These are phyloP conservation scores for Ichneumoninae sp. DNA, from an alignment of 2,888 invertebrate species.

Conservation along the genomic window DNA sequence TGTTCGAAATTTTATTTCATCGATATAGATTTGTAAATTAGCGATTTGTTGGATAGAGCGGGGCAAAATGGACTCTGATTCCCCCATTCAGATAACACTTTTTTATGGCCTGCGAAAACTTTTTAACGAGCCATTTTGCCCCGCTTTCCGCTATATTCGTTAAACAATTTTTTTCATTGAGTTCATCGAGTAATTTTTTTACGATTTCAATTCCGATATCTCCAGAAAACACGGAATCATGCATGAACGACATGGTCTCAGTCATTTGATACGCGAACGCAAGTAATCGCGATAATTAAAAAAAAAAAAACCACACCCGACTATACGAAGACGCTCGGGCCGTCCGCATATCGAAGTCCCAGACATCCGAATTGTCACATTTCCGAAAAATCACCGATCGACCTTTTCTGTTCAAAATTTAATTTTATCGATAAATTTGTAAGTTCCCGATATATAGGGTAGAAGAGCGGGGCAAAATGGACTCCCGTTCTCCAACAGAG, in stretches of 20 bases:
- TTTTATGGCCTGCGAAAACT: not conserved
- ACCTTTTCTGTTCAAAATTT: too few relatives aligned
- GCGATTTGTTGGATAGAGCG: not conserved
- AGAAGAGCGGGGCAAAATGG: not conserved
- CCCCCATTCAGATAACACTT: constrained; percentile 9
- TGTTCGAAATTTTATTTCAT: constrained; percentile 62
- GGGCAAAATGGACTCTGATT: not conserved
- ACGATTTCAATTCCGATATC: not conserved
- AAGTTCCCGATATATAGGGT: not conserved
- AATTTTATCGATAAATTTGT: not conserved
- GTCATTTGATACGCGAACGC: not conserved
- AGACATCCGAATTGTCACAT: too few relatives aligned
- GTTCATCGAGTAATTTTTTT: not conserved
- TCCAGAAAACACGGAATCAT: not conserved
- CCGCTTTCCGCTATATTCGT: constrained; percentile 73
- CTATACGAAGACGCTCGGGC: too few relatives aligned
- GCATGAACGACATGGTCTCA: not conserved
- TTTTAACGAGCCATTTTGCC: not conserved
- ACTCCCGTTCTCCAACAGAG: not conserved
- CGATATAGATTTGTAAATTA: not conserved
- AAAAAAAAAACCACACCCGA: too few relatives aligned
- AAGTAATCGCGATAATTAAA: not conserved
- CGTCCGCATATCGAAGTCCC: too few relatives aligned
- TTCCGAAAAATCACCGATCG: too few relatives aligned
- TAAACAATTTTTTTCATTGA: not conserved